Conservation (phyloP, 2,797 vertebrate genomes). For the Remorina albescens region DNA sequence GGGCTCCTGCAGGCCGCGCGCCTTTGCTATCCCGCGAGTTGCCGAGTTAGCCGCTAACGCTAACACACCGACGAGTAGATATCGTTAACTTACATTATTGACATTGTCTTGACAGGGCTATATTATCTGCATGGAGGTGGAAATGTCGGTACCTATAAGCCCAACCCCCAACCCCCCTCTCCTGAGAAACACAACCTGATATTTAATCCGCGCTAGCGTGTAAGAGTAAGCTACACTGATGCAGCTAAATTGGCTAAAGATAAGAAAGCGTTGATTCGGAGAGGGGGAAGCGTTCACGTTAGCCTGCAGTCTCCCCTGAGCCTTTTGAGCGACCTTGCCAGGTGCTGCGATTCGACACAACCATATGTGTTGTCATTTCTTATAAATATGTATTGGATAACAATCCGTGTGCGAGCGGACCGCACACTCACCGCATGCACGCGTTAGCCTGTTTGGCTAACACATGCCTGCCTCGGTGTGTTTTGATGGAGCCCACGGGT, state of each 20-base stretch:
- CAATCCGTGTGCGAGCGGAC: not conserved
- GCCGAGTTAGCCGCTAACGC: constrained; percentile 50
- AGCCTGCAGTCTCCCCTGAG: not conserved
- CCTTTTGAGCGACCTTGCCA: not conserved
- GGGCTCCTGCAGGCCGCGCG: constrained; percentile 82
- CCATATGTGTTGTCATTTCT: rapidly evolving
- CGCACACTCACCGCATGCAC: constrained; percentile 2
- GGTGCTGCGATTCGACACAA: not conserved
- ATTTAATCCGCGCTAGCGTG: not conserved
- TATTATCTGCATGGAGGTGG: too few species aligned
- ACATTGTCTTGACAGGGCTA: rapidly evolving
- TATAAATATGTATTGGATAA: not conserved
- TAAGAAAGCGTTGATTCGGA: constrained; percentile 10
- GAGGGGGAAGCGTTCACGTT: constrained; percentile 11
- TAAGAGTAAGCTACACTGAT: not conserved
- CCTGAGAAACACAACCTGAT: not conserved
- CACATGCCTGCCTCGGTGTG: constrained; percentile 56
- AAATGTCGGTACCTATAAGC: not conserved
- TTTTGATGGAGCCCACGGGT: constrained; percentile 59
- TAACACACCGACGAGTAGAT: constrained; percentile 8
- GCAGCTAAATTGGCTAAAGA: constrained; percentile 43
- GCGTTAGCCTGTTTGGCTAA: constrained; percentile 53
- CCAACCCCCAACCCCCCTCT: too few species aligned
- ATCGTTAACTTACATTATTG: not conserved
- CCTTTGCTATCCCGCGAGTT: constrained; percentile 62